Conservation (phyloP, 2,888 invertebrate species). For the Ophion ventricosus region DNA sequence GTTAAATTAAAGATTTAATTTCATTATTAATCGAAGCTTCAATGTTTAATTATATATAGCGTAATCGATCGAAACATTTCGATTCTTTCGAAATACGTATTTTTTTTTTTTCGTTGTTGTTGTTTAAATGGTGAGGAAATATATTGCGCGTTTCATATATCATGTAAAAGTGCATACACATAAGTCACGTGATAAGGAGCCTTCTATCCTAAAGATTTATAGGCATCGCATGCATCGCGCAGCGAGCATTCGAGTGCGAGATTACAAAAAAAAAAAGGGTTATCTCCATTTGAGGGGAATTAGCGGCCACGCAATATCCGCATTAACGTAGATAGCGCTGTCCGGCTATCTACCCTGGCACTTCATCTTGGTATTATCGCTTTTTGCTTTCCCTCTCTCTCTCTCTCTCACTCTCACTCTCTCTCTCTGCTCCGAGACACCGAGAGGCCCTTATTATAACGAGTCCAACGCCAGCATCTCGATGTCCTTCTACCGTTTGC, state of each 20-base stretch:
- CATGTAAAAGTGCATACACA: background rate
- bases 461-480: conserved; percentile 37
- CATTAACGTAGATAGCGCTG: conserved; percentile 50
- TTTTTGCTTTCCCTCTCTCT: conserved; percentile 26
- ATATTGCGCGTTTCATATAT: too few species aligned
- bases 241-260: background rate
- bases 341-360: conserved; percentile 51
- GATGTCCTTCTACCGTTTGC: conserved; percentile 26
- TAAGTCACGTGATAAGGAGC: background rate
- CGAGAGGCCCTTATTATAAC: conserved; percentile 43
- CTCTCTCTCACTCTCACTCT: conserved; percentile 12
- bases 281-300: conserved; percentile 44
- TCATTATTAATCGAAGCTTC: too few species aligned
- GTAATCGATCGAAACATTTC: too few species aligned
- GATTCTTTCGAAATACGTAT: too few species aligned
- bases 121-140: too few species aligned
- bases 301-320: conserved; percentile 53
- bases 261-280: conserved; percentile 1
- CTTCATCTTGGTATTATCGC: conserved; percentile 50
- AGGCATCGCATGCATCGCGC: conserved; percentile 10
- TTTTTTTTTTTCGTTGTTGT: too few species aligned
- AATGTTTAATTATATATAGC: too few species aligned
- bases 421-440: conserved; percentile 24
- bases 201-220: conserved; percentile 14
- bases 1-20: too few species aligned